Conservation (phyloP, 1,140 invertebrate species). For the Dendrolimus punctatus region DNA sequence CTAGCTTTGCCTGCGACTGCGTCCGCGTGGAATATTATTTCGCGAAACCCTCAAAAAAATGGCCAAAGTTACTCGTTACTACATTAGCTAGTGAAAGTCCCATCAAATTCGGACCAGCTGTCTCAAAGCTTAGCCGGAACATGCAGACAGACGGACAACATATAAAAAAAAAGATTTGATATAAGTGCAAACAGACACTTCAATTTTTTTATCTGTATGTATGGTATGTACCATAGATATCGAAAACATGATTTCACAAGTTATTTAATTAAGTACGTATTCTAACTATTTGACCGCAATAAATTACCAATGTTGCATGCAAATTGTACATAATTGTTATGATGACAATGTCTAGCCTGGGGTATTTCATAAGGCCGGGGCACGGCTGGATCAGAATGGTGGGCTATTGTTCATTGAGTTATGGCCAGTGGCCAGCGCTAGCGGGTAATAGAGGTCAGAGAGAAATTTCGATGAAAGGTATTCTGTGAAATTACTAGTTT, state of each 20-base stretch:
- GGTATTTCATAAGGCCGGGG: constrained; percentile 55
- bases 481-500: constrained; percentile 10
- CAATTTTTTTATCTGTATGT: no score
- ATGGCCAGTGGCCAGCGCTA: constrained; percentile 28
- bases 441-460: constrained; percentile 23
- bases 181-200: no score
- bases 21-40: no score
- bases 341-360: constrained; percentile 25
- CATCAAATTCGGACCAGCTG: no score
- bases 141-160: no score
- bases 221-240: no score
- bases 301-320: not conserved
- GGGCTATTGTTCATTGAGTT: constrained; percentile 58
- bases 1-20: no score
- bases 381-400: constrained; percentile 44
- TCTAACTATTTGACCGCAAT: not conserved
- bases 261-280: not conserved
- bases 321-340: constrained; percentile 25
- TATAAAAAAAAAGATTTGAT: no score
- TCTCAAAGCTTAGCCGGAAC: no score
- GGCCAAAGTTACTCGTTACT: no score
- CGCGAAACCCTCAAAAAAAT: no score
- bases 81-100: no score
- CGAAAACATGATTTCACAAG: not conserved
- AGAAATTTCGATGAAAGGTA: not conserved